phyloP scores from a whole-genome alignment of 2,797 vertebrate species.

The Artibeus jamaicensis region DNA sequence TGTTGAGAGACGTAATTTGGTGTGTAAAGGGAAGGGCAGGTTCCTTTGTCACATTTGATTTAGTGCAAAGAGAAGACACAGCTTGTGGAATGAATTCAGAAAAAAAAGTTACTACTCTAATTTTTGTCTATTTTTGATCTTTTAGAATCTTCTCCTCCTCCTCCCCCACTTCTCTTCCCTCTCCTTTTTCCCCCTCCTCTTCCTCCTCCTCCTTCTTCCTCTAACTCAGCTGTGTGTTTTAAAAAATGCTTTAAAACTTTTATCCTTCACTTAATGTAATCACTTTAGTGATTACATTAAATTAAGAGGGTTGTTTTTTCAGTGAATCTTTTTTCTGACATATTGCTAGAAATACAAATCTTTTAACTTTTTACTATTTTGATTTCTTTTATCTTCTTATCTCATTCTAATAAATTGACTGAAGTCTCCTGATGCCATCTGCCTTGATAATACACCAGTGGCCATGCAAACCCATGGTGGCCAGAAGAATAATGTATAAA shows the following conservation, averaged over 20 bases:
- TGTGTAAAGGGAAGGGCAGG: neutral
- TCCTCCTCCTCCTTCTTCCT: neutral
- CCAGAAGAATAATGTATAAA: neutral
- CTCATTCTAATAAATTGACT: neutral
- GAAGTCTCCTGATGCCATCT: neutral
- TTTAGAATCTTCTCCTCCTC: neutral
- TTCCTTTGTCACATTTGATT: neutral
- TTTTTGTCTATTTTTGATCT: neutral
- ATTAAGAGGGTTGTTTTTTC: neutral
- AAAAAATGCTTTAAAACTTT: neutral
- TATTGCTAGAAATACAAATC: neutral
- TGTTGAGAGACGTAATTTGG: neutral
- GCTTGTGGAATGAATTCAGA: neutral
- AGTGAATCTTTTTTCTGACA: neutral
- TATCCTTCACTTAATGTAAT: neutral
- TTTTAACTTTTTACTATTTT: neutral
- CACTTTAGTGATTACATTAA: neutral
- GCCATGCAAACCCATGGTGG: neutral
- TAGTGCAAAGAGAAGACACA: neutral
- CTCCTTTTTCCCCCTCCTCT: no score
- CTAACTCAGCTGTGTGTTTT: neutral
- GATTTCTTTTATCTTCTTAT: neutral
- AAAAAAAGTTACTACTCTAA: neutral
- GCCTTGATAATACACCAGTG: neutral
- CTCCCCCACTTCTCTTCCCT: no score